phyloP scores from a whole-genome alignment of 2,113 vertebrate species.

The Arothron firmamentum region DNA sequence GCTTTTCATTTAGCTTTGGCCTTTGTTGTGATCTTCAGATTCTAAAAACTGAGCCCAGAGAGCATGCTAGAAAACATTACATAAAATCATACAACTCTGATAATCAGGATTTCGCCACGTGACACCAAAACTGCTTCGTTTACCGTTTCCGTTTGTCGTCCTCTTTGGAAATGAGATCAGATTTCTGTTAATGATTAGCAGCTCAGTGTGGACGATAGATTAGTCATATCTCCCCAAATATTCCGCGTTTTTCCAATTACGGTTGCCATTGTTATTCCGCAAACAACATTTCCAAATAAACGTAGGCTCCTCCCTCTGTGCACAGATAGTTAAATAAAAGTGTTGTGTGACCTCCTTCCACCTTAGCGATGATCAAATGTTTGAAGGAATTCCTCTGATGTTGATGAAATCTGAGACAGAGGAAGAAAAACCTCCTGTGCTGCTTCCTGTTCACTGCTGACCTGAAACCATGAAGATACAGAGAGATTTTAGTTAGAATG shows the following conservation, averaged over 20 bases:
- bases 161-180: neutral
- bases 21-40: slow-evolving; percentile 24
- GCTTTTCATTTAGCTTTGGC: slow-evolving; percentile 51
- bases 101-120: too few relatives aligned
- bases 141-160: neutral
- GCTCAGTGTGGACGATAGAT: neutral
- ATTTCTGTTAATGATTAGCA: slow-evolving; percentile 4
- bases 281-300: slow-evolving; percentile 31
- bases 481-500: slow-evolving; percentile 22
- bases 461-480: neutral
- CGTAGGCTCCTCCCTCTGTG: slow-evolving; percentile 25
- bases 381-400: slow-evolving; percentile 13
- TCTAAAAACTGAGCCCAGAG: slow-evolving; percentile 4
- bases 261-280: slow-evolving; percentile 36
- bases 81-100: neutral
- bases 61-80: slow-evolving; percentile 1
- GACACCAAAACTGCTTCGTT: neutral
- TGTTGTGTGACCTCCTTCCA: slow-evolving; percentile 11
- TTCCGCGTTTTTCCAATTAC: slow-evolving; percentile 21
- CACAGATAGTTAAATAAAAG: slow-evolving; percentile 36
- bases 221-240: neutral
- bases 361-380: slow-evolving; percentile 11
- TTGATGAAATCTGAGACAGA: slow-evolving; percentile 10
- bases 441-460: slow-evolving; percentile 15
- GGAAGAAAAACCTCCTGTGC: slow-evolving; percentile 4